Evolutionary conservation across 2,888 invertebrate genomes (phyloP), one percentile per base, ranked within the genome.

Genomic region (Phaedon cochleariae): DNA sequence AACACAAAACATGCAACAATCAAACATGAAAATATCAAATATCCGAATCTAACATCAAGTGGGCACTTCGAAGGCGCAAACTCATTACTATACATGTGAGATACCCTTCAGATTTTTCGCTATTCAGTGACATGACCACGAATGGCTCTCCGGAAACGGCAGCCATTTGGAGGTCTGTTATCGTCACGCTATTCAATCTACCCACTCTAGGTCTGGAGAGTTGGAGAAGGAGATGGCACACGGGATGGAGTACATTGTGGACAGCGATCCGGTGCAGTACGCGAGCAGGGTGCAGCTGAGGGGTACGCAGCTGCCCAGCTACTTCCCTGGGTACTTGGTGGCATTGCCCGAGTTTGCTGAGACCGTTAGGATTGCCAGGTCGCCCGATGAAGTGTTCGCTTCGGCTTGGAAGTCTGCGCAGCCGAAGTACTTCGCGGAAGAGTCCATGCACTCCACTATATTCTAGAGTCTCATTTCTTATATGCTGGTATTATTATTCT

Each of bases 291-390:
- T 82, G 5, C 83, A 83, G 62, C 69, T 83, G 22, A 74, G 83
- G 21, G 83, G 83, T 5, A 74, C 79, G 1, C 76, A 79, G 46
- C 71, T 73, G 22, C 83, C 83, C 1, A 59, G 74, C 17, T 83
- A 82, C 80, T 83, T 83, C 65, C 82, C 82, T 68, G 82, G 82
- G 54, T 83, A 82, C 67, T 73, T 78, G 53, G 69, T 81, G 18
- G 81, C 81, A 2, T 70, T 82, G 37, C 82, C 83, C 1, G 79
- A 81, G 20, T 74, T 81, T 62, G 76, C 79, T 1, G 79, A 81
- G 21, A 37, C 77, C 2, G 73, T 82, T 9, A 76, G 76, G 62
- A 55, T 82, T 12, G 79, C 76, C 0, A 77, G 72, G 64, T 77
- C 73, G 20, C 81, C 82, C 0, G 80, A 80, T 67, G 76, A 76